Conservation (phyloP, 2,797 vertebrate species). For the Argyrosomus regius region DNA sequence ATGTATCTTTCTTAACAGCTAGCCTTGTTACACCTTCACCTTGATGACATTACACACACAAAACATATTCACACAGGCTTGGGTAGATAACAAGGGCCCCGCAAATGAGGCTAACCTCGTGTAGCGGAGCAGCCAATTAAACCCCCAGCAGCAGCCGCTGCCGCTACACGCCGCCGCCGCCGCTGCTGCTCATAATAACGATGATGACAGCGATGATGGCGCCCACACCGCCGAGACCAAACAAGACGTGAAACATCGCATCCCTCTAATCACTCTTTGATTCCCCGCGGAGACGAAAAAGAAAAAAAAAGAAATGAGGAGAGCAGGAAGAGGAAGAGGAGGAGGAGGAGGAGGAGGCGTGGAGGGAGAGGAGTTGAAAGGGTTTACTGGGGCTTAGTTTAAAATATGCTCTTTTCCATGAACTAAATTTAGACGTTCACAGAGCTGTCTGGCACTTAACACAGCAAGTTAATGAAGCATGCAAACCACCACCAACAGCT, state of each 20-base stretch:
- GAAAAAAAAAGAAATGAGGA: not conserved
- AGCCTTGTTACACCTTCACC: constrained; percentile 40
- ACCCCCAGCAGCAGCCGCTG: constrained; percentile 26
- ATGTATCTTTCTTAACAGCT: constrained; percentile 20
- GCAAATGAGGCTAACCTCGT: constrained; percentile 56
- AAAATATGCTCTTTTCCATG: constrained; percentile 24
- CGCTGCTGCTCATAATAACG: constrained; percentile 28
- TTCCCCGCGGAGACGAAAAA: constrained; percentile 20
- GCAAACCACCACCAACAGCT: not conserved
- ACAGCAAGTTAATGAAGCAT: constrained; percentile 41
- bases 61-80: not conserved
- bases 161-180: constrained; percentile 25
- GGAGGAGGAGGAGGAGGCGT: constrained; percentile 9
- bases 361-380: constrained; percentile 4
- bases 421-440: constrained; percentile 46
- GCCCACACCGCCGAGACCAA: constrained; percentile 35
- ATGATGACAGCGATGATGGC: constrained; percentile 48
- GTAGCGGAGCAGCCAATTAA: constrained; percentile 66
- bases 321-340: constrained; percentile 5
- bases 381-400: constrained; percentile 25
- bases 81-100: constrained; percentile 47
- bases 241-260: constrained; percentile 45
- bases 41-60: not conserved
- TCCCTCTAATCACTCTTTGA: constrained; percentile 43
- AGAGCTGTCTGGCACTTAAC: constrained; percentile 20